A percentile compares a stretch with the other conserved stretches of the same genome.
phyloP scores from a whole-genome alignment of 2,888 invertebrate species.

The Plagiodera versicolora region DNA sequence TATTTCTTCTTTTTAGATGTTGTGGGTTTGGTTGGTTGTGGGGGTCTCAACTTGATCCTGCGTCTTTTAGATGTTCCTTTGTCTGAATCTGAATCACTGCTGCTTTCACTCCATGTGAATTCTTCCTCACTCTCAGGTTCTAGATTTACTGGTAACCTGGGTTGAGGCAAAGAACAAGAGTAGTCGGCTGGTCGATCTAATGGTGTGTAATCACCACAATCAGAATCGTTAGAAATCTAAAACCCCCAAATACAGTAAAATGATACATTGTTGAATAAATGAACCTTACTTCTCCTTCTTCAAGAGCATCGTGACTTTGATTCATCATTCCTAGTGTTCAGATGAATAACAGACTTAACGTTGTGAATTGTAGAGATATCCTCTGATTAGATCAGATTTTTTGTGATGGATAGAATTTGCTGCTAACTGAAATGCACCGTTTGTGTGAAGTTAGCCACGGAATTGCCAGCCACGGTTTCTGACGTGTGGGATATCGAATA shows the following conservation, averaged over 20 bases:
- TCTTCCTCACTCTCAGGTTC: conserved; percentile 58
- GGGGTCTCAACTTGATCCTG: conserved; percentile 57
- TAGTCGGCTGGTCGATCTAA: conserved; percentile 60
- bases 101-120: conserved; percentile 57
- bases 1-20: conserved; percentile 67
- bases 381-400: too few relatives aligned
- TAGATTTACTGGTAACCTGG: conserved; percentile 39
- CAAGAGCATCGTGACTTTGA: conserved; percentile 5
- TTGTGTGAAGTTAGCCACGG: too few relatives aligned
- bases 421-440: too few relatives aligned
- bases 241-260: conserved; percentile 16
- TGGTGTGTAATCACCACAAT: conserved; percentile 59
- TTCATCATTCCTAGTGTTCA: neutral
- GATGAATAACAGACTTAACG: neutral
- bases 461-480: too few relatives aligned
- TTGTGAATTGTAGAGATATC: too few relatives aligned
- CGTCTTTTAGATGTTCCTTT: conserved; percentile 59
- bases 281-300: conserved; percentile 22
- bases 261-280: conserved; percentile 1
- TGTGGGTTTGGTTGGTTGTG: conserved; percentile 41
- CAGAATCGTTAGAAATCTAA: conserved; percentile 45
- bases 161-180: conserved; percentile 38
- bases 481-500: too few relatives aligned
- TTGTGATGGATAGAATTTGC: too few relatives aligned
- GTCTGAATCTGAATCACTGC: conserved; percentile 62